These are phyloP conservation scores for Schizothorax lantsangensis DNA, from an alignment of 2,797 vertebrate genomes.

Conservation along the genomic window DNA sequence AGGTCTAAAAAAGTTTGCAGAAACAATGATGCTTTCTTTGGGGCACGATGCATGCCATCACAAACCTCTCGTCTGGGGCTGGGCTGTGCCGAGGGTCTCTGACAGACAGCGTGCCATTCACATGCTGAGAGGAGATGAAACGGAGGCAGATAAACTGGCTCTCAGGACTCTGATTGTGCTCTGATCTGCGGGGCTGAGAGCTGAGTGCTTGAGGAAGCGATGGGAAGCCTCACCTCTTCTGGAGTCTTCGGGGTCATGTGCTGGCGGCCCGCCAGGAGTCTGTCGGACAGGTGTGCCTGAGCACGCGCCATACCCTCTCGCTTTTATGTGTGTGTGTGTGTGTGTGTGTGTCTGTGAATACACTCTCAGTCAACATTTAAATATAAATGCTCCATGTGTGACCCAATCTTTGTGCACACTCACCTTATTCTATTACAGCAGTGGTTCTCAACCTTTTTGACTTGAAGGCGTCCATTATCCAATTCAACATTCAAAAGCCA, in stretches of 20 bases:
- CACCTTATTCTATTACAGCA: not conserved
- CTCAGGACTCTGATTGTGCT: conserved; percentile 54
- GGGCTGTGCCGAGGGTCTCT: conserved; percentile 56
- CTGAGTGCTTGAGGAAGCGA: conserved; percentile 54
- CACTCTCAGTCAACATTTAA: conserved; percentile 3
- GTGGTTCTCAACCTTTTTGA: not conserved
- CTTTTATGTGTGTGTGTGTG: conserved; percentile 33
- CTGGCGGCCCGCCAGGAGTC: conserved; percentile 50
- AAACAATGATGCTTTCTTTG: conserved; percentile 65
- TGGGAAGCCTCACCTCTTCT: conserved; percentile 30
- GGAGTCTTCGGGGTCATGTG: conserved; percentile 50
- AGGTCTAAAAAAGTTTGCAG: conserved; percentile 42
- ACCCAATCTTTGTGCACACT: not conserved
- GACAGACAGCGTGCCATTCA: conserved; percentile 53
- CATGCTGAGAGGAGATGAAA: conserved; percentile 59
- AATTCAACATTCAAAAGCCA: not conserved
- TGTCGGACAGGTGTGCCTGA: conserved; percentile 57
- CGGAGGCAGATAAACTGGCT: conserved; percentile 53
- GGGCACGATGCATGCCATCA: conserved; percentile 26
- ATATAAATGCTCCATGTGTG: not conserved
- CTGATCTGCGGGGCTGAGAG: conserved; percentile 42
- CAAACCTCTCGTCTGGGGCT: conserved; percentile 40
- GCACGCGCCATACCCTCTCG: conserved; percentile 12
- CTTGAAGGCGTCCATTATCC: not conserved
- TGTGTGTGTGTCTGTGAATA: conserved; percentile 36